Conservation (phyloP, 1,140 invertebrate genomes). For the Gyrodactylus bullatarudis region DNA sequence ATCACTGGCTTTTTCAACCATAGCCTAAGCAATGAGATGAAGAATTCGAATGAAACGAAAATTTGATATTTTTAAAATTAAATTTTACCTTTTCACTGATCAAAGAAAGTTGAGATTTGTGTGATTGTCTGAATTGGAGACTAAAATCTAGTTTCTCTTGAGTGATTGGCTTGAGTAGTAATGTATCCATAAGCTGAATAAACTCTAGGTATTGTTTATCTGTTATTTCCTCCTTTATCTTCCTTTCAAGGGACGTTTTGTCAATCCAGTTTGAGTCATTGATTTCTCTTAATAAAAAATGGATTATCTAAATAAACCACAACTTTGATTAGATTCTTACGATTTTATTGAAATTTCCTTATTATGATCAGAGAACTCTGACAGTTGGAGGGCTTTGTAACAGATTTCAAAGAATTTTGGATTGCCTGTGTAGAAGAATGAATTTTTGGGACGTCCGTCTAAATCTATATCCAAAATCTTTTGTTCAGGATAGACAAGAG, state of each 20-base stretch:
- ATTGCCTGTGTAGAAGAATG: background rate
- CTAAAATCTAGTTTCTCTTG: background rate
- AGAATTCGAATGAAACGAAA: background rate
- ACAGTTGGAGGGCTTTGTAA: background rate
- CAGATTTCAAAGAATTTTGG: background rate
- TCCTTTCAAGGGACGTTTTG: background rate
- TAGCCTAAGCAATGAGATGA: background rate
- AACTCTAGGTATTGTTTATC: background rate
- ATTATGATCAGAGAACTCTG: no score
- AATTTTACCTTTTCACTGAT: no score
- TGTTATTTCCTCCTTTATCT: background rate
- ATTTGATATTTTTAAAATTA: no score
- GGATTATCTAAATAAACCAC: background rate
- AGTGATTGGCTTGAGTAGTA: background rate
- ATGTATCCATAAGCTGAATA: background rate
- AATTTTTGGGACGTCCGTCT: background rate
- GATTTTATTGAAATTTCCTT: background rate
- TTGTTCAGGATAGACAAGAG: background rate
- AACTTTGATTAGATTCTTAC: no score
- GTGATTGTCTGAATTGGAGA: no score
- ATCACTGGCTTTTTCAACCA: background rate
- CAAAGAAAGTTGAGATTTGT: no score
- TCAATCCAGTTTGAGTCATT: background rate
- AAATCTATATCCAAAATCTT: background rate
- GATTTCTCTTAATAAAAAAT: background rate